Conservation (phyloP, 2,888 invertebrate genomes). For the Mamestra brassicae region DNA sequence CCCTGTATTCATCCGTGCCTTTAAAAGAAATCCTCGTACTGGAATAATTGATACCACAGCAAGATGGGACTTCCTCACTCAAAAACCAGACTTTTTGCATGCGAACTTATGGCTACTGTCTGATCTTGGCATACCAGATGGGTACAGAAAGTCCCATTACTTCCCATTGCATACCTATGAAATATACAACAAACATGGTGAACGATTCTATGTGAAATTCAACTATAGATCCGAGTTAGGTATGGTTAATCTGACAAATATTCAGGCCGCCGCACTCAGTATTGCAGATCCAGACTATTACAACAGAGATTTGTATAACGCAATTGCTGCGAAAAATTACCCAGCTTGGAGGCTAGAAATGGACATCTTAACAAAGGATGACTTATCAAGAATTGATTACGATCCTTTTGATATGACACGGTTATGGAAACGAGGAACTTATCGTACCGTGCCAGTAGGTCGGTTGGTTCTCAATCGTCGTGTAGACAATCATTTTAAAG, state of each 20-base stretch:
- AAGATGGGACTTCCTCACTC: constrained; percentile 87
- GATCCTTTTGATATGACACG: constrained; percentile 87
- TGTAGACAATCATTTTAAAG: constrained; percentile 86
- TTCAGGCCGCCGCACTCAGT: constrained; percentile 89
- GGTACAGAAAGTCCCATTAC: constrained; percentile 96
- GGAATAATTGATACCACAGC: constrained; percentile 22
- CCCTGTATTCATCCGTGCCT: neutral
- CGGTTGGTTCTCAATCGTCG: constrained; percentile 86
- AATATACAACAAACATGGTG: constrained; percentile 93
- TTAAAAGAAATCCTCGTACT: constrained; percentile 28
- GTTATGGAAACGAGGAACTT: constrained; percentile 83
- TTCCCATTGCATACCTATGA: constrained; percentile 97
- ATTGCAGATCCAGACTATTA: constrained; percentile 95
- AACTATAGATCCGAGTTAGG: constrained; percentile 97
- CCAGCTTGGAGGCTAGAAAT: constrained; percentile 85
- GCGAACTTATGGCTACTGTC: constrained; percentile 94
- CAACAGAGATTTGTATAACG: constrained; percentile 95
- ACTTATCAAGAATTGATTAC: constrained; percentile 78
- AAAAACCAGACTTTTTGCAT: constrained; percentile 93
- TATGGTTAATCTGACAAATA: constrained; percentile 93
- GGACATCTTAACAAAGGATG: constrained; percentile 81
- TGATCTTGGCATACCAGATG: constrained; percentile 97
- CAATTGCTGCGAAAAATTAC: constrained; percentile 92
- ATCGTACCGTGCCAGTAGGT: constrained; percentile 87
- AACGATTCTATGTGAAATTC: constrained; percentile 95